Evolutionary conservation across 1,140 invertebrate species (phyloP).

Genomic region (Drosophila gunungcola): DNA sequence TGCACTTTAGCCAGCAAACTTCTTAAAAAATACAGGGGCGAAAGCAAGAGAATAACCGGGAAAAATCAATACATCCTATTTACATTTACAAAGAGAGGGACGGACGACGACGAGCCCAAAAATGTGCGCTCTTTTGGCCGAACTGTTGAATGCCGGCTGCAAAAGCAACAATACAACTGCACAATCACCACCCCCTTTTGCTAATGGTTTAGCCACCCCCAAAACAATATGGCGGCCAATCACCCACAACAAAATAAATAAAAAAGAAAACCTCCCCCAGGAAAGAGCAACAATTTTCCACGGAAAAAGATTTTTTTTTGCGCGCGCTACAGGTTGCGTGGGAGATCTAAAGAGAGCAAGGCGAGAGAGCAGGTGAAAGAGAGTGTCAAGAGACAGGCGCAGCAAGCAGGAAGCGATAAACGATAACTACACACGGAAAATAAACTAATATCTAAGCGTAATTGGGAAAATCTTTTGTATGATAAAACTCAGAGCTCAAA

Average conservation of each 20-base stretch:
- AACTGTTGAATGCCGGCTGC: conserved; percentile 81
- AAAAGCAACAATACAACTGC: conserved; percentile 38
- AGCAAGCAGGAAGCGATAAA: conserved; percentile 62
- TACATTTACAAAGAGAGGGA: conserved; percentile 43
- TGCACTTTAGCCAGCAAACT: conserved; percentile 20
- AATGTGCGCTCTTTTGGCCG: conserved; percentile 51
- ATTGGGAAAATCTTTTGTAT: too few species aligned
- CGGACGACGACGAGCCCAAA: conserved; percentile 13
- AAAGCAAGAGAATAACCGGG: conserved; percentile 36
- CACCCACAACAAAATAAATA: conserved; percentile 38
- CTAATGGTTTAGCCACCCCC: conserved; percentile 54
- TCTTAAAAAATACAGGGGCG: conserved; percentile 37
- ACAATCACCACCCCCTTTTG: conserved; percentile 4
- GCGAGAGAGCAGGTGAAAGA: background rate
- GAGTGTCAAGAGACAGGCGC: conserved; percentile 18
- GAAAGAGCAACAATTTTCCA: conserved; percentile 65
- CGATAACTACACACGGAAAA: conserved; percentile 29
- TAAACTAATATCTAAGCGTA: too few species aligned
- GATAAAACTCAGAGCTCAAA: too few species aligned
- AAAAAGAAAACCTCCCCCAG: conserved; percentile 32
- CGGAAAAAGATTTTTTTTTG: conserved; percentile 39
- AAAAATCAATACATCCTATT: conserved; percentile 79
- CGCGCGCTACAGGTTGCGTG: conserved; percentile 56
- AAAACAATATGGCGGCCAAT: conserved; percentile 77
- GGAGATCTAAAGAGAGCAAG: conserved; percentile 22